These are phyloP conservation scores for Germaria angustata DNA, from an alignment of 2,888 invertebrate species.

Conservation along the genomic window DNA sequence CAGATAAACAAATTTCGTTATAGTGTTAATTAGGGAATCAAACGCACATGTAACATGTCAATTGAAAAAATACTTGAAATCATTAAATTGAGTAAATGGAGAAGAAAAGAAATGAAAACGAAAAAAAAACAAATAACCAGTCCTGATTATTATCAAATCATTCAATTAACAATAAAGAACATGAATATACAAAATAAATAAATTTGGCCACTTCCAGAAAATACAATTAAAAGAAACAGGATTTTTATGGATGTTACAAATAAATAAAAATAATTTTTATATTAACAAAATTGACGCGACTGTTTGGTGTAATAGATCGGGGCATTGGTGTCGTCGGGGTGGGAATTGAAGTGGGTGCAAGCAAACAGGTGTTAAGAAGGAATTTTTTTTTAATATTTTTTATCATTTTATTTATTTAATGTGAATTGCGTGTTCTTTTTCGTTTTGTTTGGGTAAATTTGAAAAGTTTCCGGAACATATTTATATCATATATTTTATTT, in stretches of 20 bases:
- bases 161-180: not conserved
- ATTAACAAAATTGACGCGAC: not conserved
- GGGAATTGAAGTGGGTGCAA: not conserved
- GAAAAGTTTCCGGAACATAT: conserved; percentile 22
- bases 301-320: not conserved
- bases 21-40: not conserved
- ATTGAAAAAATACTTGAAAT: not conserved
- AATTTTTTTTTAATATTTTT: not conserved
- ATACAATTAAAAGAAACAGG: conserved; percentile 6
- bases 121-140: not conserved
- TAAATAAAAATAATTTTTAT: not conserved
- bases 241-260: conserved; percentile 2
- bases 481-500: not conserved
- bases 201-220: not conserved
- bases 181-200: not conserved
- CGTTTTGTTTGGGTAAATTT: not conserved
- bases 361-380: conserved; percentile 11
- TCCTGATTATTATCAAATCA: not conserved
- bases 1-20: not conserved
- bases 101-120: too few relatives aligned
- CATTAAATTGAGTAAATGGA: not conserved
- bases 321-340: not conserved
- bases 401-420: not conserved
- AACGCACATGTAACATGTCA: not conserved
- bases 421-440: not conserved